Evolutionary conservation across 2,113 vertebrate genomes (phyloP).

Genomic region (Neodontobutis hainanensis): DNA sequence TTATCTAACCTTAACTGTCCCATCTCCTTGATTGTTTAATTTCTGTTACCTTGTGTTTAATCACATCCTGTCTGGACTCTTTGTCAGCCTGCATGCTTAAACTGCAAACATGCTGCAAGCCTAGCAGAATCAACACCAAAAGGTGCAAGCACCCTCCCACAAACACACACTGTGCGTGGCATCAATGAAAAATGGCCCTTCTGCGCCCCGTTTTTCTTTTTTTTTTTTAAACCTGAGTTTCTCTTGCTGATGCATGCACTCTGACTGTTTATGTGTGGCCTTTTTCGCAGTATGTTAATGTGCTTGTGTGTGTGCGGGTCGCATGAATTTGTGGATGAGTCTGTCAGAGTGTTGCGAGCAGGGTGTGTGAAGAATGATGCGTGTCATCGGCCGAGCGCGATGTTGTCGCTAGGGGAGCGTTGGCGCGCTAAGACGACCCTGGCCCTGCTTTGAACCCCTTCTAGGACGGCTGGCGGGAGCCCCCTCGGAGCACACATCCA

Average conservation of each 20-base stretch:
- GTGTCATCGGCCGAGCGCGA: conserved; percentile 61
- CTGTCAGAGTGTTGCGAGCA: conserved; percentile 13
- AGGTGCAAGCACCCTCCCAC: conserved; percentile 44
- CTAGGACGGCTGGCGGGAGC: conserved; percentile 40
- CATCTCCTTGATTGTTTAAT: conserved; percentile 18
- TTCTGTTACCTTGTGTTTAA: conserved; percentile 58
- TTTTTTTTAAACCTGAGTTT: conserved; percentile 40
- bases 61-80: conserved; percentile 72
- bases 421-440: conserved; percentile 63
- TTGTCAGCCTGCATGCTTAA: conserved; percentile 67
- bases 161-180: conserved; percentile 22
- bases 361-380: conserved; percentile 67
- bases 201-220: conserved; percentile 50
- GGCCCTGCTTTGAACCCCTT: conserved; percentile 74
- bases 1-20: conserved; percentile 26
- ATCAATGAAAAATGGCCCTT: conserved; percentile 66
- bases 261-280: conserved; percentile 41
- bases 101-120: conserved; percentile 73
- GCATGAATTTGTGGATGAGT: conserved; percentile 43
- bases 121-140: conserved; percentile 68
- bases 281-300: conserved; percentile 53
- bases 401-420: conserved; percentile 62
- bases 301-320: conserved; percentile 12
- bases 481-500: conserved; percentile 55
- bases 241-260: conserved; percentile 72